Base-by-base conservation (phyloP, 2,888 invertebrate species). In the Stenchaetothrips biformis region DNA sequence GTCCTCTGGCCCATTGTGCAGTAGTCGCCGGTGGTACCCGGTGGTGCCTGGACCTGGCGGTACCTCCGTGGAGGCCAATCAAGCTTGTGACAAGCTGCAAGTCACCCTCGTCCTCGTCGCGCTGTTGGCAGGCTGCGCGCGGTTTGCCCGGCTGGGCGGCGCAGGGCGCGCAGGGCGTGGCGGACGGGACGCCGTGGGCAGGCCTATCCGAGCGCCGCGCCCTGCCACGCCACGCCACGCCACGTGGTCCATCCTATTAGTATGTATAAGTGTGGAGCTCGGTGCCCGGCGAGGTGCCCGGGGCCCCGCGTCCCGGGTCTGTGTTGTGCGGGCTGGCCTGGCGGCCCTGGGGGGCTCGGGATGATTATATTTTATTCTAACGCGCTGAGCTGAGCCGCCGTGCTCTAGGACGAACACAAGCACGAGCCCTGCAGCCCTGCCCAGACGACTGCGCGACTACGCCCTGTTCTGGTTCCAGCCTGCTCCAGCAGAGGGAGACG, bases 321-420 rank as follows among this genome's bases (percentile, higher is more conserved):
- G 21, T 21, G 21, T 9, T 9, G 21, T n/a, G 67, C 21, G 53
- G 1, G 37, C 37, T 1, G 37, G 2, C 37, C 37, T 37, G 53
- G 53, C 53, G 53, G 53, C 53, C 53, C 37, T 37, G 53, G 53
- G 37, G 37, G 37, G 59, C 16, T 25, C 25, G 11, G 67, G 67
- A 74, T 74, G 67, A 74, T 74, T 74, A 74, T 74, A 74, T 74
- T 74, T 74, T 74, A 74, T 74, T 74, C 25, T 21, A 21, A 67
- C 67, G 67, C 67, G 21, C 37, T 37, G 37, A 25, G 67, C 25
- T 11, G 67, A 25, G 59, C 59, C 67, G 21, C 25, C 7, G 67
- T 37, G 37, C 37, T 37, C 37, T 37, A 37, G 37, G 37, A 37
- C 37, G 37, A 37, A 37, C 37, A 37, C 37, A 37, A 37, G 37